Evolutionary conservation across 2,113 vertebrate genomes (phyloP), one percentile per base, ranked within the genome.

Genomic region (Chamaea fasciata): DNA sequence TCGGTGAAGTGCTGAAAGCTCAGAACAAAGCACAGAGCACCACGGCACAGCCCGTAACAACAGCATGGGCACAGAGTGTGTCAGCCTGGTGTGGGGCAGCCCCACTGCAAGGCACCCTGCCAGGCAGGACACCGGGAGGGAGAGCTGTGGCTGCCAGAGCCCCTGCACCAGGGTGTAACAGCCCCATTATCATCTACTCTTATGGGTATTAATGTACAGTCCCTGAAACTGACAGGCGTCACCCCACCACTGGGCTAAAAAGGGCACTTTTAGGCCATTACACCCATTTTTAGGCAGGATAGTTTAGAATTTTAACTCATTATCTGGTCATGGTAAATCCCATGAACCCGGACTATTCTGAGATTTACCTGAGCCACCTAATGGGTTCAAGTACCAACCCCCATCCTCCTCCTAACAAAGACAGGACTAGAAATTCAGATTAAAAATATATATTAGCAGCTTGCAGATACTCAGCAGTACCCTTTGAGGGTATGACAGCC

Each of bases 21-120:
- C 21, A 24, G 77, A 89, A 87, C 42, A 78, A 41, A 92, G 24
- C 13, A 28, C 13, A 13, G 33, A 69, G 70, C 14, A 37, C 37
- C 49, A 5, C 1, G 8, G 70, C 53, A 46, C 75, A 63, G 60
- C 44, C 77, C 2, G 0, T 1, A 44, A 15, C 26, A 50, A 27
- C 10, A 46, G 39, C 67, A 19, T 3, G 0, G 22, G 59, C 63
- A 70, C 4, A 14, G 56, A 14, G 56, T 11, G 2, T 33, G 67
- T 35, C 7, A 18, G 37, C 57, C 64, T 0, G 2, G 42, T 0
- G 0, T 2, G 15, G 56, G 2, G 26, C 55, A 26, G 80, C 46
- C 49, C 79, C 55, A 3, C 0, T 1, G 39, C 28, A n/a, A 15
- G 67, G 39, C 47, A 80, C 50, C 64, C 18, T 0, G 0, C 2